Evolutionary conservation across 2,797 vertebrate genomes (phyloP), one percentile per base, ranked within the genome.

Genomic region (Micropoecilia bifurca): DNA sequence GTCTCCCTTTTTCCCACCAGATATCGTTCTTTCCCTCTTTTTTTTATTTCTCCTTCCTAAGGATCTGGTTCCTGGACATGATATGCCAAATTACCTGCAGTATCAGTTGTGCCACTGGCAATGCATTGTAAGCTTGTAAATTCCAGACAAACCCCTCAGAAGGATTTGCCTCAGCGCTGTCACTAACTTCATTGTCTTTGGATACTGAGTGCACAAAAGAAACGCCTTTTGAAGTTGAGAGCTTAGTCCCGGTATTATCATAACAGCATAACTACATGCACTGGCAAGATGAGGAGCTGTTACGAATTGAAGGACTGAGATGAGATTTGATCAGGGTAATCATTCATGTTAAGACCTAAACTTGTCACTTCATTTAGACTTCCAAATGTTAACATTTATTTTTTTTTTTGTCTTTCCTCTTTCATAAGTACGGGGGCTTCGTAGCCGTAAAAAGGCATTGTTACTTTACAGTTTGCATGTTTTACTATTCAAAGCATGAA

Each of bases 1-100:
- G 91, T 91, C 88, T 78, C 91, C 89, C 90, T 92, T 93, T 96
- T 97, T 97, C 96, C 96, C 96, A 97, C 96, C 94, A 95, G 94
- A 94, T 95, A 74, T 74, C 66, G 22, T n/a, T 75, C 80, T 73
- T 81, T 77, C 75, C 75, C 55, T 74, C 59, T 14, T 89, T 22
- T 90, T 92, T 96, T 93, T 93, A 94, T 96, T 95, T 96, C 94
- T 94, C 92, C 91, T 87, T 94, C 86, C 88, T 71, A 83, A 92
- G 94, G 95, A 91, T 97, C 96, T 94, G 88, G 95, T 97, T 97
- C 95, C 95, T 82, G 94, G 94, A 96, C 94, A 94, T 78, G 93
- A 95, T 93, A 94, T 95, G 93, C 95, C 89, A 95, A 94, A 95
- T 96, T 96, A 96, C 95, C 95, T 96, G 95, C 91, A 83, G 92